phyloP scores from a whole-genome alignment of 2,797 vertebrate genomes.

The Sarcoramphus papa region DNA sequence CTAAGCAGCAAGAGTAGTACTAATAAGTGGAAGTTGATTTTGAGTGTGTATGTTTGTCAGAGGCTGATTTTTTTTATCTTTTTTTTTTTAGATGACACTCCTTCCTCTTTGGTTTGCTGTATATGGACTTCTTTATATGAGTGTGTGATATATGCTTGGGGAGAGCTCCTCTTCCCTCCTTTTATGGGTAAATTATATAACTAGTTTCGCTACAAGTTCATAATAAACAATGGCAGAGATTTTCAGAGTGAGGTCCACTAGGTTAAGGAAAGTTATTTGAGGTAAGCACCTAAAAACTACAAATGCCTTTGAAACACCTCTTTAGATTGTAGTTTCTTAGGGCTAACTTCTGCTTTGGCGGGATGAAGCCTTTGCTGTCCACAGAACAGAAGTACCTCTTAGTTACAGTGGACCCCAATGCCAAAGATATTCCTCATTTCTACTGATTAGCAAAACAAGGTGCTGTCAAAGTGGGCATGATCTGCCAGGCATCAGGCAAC shows the following conservation, averaged over 20 bases:
- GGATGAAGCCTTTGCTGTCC: neutral
- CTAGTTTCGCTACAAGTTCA: neutral
- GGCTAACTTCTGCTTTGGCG: fast-evolving
- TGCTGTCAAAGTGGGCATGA: neutral
- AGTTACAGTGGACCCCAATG: neutral
- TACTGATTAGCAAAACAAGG: neutral
- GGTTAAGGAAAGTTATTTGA: neutral
- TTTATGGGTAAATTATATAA: neutral
- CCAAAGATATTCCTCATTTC: neutral
- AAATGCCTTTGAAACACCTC: neutral
- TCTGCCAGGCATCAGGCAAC: neutral
- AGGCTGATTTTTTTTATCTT: neutral
- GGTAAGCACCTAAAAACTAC: neutral
- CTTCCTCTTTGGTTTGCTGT: neutral
- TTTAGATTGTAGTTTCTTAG: neutral
- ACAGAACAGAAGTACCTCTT: neutral
- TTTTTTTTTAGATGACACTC: neutral
- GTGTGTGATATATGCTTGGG: neutral
- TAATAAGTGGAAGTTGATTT: neutral
- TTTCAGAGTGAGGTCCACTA: neutral
- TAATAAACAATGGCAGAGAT: neutral
- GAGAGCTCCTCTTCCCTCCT: neutral
- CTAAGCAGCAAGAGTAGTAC: neutral
- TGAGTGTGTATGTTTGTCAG: neutral
- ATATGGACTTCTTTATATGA: neutral